Conservation (phyloP, 2,888 invertebrate genomes). For the Halocaridina rubra region DNA sequence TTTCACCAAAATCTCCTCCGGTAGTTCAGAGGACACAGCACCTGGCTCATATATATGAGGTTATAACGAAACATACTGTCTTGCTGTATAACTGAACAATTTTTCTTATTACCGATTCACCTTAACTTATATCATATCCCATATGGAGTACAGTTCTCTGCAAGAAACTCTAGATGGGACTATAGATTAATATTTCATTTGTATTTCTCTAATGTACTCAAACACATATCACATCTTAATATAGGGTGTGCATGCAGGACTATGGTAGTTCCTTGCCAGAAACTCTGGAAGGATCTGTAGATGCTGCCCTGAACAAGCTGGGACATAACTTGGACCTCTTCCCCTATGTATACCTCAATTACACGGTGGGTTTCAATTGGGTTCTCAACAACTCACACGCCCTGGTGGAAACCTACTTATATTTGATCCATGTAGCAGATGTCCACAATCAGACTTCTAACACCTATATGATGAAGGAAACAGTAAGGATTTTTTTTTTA, state of each 20-base stretch:
- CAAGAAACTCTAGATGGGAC: too few species aligned
- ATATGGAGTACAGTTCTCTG: too few species aligned
- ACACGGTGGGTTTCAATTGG: conserved; percentile 17
- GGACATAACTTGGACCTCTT: conserved; percentile 47
- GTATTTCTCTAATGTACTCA: too few species aligned
- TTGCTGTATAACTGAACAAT: not conserved
- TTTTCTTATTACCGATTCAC: not conserved
- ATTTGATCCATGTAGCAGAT: conserved; percentile 4
- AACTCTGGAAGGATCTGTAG: conserved; percentile 23
- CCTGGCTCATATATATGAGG: too few species aligned
- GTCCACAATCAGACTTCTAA: not conserved
- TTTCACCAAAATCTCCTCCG: too few species aligned
- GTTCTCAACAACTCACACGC: conserved; percentile 36
- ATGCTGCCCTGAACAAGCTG: conserved; percentile 22
- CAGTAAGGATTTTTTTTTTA: not conserved
- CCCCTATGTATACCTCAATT: conserved; percentile 34
- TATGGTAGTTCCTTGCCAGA: conserved; percentile 54
- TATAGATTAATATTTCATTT: too few species aligned
- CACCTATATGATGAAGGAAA: conserved; percentile 48
- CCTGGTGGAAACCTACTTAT: conserved; percentile 37
- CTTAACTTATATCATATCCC: too few species aligned
- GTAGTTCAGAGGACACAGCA: too few species aligned
- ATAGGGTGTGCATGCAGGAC: conserved; percentile 54
- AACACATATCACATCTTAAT: too few species aligned
- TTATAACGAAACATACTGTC: too few species aligned